Conservation (phyloP, 1,140 invertebrate genomes). For the Metopolophium dirhodum region DNA sequence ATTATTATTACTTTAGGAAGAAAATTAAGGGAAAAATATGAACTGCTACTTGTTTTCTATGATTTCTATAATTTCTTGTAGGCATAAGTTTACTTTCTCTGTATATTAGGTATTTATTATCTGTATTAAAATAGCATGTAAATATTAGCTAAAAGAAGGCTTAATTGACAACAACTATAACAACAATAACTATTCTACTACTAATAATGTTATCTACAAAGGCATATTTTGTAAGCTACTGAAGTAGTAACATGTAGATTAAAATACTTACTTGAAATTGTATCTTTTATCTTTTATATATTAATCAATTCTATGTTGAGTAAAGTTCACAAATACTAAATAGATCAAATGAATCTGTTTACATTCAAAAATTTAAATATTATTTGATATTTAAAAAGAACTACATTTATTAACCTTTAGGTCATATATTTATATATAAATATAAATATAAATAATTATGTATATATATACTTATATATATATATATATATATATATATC, state of each 20-base stretch:
- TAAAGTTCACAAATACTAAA: neutral
- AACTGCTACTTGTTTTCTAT: neutral
- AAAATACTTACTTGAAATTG: slow-evolving; percentile 4
- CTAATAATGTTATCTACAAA: neutral
- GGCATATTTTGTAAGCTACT: neutral
- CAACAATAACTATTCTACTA: neutral
- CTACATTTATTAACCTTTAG: slow-evolving; percentile 7
- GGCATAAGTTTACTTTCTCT: neutral
- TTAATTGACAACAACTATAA: neutral
- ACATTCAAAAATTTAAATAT: neutral
- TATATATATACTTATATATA: no score
- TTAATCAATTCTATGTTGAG: neutral
- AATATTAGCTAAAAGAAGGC: neutral
- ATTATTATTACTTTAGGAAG: neutral
- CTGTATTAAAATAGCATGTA: neutral
- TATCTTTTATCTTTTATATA: neutral
- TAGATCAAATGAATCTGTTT: neutral
- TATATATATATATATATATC: no score
- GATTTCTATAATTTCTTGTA: neutral
- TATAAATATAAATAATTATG: no score
- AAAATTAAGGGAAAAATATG: neutral
- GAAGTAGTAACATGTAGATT: neutral
- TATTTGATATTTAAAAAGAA: slow-evolving; percentile 35
- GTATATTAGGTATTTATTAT: neutral
- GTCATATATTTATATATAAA: neutral